A percentile compares a stretch with the other conserved stretches of the same genome.
These are phyloP conservation scores for Caenorhabditis uteleia DNA, from an alignment of 2,888 invertebrate species.

Conservation along the genomic window DNA sequence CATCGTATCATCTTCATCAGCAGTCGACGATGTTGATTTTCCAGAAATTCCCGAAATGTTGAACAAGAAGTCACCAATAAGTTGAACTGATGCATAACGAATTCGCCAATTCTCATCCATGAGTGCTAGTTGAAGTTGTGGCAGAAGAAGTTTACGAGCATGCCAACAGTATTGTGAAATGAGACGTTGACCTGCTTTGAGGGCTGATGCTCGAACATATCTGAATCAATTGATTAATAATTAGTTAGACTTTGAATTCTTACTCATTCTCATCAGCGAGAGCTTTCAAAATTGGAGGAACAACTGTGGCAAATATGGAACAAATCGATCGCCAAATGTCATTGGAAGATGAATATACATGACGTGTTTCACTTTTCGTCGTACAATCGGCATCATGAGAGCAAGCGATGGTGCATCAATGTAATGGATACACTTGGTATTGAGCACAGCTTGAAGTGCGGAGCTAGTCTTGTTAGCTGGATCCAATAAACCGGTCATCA, in stretches of 20 bases:
- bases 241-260: no score
- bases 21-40: constrained; percentile 98
- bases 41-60: constrained; percentile 94
- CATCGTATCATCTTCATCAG: constrained; percentile 96
- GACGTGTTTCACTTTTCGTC: constrained; percentile 94
- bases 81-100: constrained; percentile 86
- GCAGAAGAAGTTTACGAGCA: constrained; percentile 78
- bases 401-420: constrained; percentile 98
- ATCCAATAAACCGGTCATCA: constrained; percentile 60
- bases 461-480: constrained; percentile 85
- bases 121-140: constrained; percentile 88
- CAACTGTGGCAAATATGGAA: constrained; percentile 94
- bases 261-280: constrained; percentile 94
- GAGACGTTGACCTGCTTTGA: constrained; percentile 93
- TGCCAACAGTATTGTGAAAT: constrained; percentile 91
- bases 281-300: constrained; percentile 94
- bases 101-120: constrained; percentile 99
- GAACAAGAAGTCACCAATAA: constrained; percentile 92
- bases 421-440: constrained; percentile 90
- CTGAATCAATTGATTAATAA: no score
- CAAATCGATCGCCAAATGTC: constrained; percentile 92
- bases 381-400: constrained; percentile 98
- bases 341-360: constrained; percentile 99
- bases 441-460: constrained; percentile 52
- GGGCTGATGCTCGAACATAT: constrained; percentile 93